These are phyloP conservation scores for Eulacestoma nigropectus DNA, from an alignment of 2,113 vertebrate genomes.

Conservation along the genomic window DNA sequence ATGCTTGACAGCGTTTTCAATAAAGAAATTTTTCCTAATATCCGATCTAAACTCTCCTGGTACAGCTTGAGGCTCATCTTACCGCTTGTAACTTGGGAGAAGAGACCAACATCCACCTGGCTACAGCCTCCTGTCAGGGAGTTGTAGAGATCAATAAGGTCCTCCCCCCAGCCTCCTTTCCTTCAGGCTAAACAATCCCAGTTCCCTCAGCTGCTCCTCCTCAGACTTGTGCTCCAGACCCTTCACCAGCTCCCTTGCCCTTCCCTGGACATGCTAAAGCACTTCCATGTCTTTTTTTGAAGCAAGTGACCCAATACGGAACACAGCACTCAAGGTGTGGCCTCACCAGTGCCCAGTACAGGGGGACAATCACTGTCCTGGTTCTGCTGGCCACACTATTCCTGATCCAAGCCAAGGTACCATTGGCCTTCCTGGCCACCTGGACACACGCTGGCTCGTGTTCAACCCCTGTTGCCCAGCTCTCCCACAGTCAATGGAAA, in stretches of 20 bases:
- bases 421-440: rapidly evolving
- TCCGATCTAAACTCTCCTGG: background rate
- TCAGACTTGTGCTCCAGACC: background rate
- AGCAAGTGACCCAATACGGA: background rate
- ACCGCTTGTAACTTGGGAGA: background rate
- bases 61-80: background rate
- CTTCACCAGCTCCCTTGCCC: background rate
- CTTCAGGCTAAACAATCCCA: background rate
- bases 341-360: background rate
- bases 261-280: background rate
- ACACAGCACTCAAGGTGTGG: background rate
- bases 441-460: too few relatives aligned
- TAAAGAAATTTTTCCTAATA: background rate
- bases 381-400: background rate
- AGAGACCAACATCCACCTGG: background rate
- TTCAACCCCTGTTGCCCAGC: background rate
- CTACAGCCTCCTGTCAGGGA: background rate
- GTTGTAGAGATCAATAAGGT: background rate
- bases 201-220: background rate
- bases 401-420: rapidly evolving
- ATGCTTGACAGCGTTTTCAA: background rate
- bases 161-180: background rate
- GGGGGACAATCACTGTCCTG: too few relatives aligned
- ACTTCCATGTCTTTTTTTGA: background rate
- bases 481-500: background rate